Base-by-base conservation (phyloP, 2,797 vertebrate species). In the Haliaeetus vocifer region DNA sequence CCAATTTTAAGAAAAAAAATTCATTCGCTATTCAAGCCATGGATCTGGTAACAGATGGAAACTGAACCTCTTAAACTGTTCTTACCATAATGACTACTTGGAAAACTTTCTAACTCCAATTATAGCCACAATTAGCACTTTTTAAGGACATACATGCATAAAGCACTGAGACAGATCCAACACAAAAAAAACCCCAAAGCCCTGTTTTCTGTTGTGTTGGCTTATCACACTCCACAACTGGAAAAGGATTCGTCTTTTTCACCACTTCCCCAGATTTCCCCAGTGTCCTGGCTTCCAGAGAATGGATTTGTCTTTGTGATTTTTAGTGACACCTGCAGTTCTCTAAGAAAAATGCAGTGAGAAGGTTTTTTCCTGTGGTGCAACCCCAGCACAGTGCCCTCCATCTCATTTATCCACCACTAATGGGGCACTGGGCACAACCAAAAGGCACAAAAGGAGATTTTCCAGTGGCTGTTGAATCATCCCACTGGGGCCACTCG, bases 271-370 rank as follows among this genome's bases (percentile, higher is more conserved):
- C 62, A 70, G 58, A 88, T 88, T 90, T 81, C 53, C 33, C 47
- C 23, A 82, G 28, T 33, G 28, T 75, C 74, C 68, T 47, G 53
- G 20, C 65, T 90, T 72, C 50, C 53, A 76, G 61, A 40, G 56
- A 88, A 72, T 18, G 9, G 56, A 42, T 85, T 77, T 74, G 35
- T 95, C 96, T 96, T 86, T 4, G 6, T 55, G 96, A 95, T 88
- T 94, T 96, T 94, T 96, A 95, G 92, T 92, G 96, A 96, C 95
- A 96, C 87, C 96, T 97, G 94, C 96, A 96, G 96, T 94, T 96
- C 91, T 94, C 49, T 17, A 71, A 45, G 91, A 83, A 94, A 95
- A 97, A 91, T 93, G 92, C 96, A 96, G 44, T 26, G 65, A 70
- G 45, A 15, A 20, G 26, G 10, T 44, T 67, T 86, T n/a, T 35